Conservation (phyloP, 2,888 invertebrate species). For the Malthinus seriepunctatus region DNA sequence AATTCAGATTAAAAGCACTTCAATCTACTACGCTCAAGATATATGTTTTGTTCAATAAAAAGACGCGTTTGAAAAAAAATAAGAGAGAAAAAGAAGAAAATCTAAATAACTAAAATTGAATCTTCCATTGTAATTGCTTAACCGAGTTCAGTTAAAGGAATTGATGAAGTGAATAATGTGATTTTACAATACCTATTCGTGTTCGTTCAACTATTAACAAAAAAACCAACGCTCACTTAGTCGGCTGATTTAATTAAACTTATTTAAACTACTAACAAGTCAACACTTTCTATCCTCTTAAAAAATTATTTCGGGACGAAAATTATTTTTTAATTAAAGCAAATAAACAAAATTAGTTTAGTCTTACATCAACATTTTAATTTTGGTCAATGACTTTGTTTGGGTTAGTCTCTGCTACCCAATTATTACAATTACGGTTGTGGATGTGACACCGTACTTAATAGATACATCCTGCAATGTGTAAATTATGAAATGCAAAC, state of each 20-base stretch:
- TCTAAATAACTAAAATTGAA: too few relatives aligned
- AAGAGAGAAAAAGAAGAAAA: too few relatives aligned
- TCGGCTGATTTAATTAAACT: too few relatives aligned
- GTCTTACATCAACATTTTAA: constrained; percentile 23
- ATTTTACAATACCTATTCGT: background rate
- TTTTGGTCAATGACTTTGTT: constrained; percentile 37
- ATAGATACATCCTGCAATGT: constrained; percentile 30
- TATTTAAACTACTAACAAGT: background rate
- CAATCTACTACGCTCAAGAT: constrained; percentile 2
- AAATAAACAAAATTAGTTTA: constrained; percentile 8
- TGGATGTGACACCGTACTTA: constrained; percentile 27
- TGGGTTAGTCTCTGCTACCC: constrained; percentile 38
- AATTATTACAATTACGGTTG: constrained; percentile 36
- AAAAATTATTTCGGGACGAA: background rate
- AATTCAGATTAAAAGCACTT: constrained; percentile 15
- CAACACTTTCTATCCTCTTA: background rate
- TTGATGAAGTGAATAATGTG: background rate
- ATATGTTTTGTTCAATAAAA: background rate
- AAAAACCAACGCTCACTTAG: background rate
- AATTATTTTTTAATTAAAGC: background rate
- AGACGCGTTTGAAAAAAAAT: background rate
- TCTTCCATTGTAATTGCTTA: too few relatives aligned
- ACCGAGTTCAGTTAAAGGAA: too few relatives aligned
- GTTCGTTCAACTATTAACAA: background rate
- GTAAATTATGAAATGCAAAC: constrained; percentile 26